Percentiles rank a stretch among this genome's conserved stretches.
phyloP scores from a whole-genome alignment of 2,888 invertebrate genomes.

The Papilio gigon region DNA sequence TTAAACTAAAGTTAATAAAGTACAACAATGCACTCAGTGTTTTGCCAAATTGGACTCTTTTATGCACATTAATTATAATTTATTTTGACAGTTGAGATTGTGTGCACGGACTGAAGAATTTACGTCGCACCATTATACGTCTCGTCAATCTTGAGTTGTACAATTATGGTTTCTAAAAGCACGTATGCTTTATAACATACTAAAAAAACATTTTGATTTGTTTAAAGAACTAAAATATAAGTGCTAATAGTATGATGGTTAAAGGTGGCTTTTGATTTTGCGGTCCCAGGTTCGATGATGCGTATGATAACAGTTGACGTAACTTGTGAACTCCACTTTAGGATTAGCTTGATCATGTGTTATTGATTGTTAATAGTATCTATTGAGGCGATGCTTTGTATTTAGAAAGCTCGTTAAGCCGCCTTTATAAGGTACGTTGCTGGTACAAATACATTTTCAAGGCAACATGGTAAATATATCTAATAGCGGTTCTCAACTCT shows the following conservation, averaged over 20 bases:
- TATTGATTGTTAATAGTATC: conserved; percentile 1
- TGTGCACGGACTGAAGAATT: not conserved
- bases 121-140: not conserved
- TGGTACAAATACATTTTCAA: not conserved
- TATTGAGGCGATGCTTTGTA: not conserved
- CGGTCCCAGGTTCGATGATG: too few relatives aligned
- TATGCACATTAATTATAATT: conserved; percentile 19
- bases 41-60: conserved; percentile 1
- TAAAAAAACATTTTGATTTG: too few relatives aligned
- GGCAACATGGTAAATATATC: not conserved
- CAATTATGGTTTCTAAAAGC: too few relatives aligned
- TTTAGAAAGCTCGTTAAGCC: conserved; percentile 14
- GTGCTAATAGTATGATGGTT: too few relatives aligned
- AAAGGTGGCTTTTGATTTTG: too few relatives aligned
- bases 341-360: not conserved
- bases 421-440: not conserved
- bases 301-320: not conserved
- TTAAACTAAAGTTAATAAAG: conserved; percentile 7
- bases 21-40: conserved; percentile 12
- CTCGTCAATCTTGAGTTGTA: not conserved
- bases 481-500: too few relatives aligned
- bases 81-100: not conserved
- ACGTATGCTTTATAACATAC: too few relatives aligned
- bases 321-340: not conserved
- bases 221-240: too few relatives aligned